Conservation (phyloP, 30 jellyfish, hydroid and myxozoan species). For the Sanderia malayensis region DNA sequence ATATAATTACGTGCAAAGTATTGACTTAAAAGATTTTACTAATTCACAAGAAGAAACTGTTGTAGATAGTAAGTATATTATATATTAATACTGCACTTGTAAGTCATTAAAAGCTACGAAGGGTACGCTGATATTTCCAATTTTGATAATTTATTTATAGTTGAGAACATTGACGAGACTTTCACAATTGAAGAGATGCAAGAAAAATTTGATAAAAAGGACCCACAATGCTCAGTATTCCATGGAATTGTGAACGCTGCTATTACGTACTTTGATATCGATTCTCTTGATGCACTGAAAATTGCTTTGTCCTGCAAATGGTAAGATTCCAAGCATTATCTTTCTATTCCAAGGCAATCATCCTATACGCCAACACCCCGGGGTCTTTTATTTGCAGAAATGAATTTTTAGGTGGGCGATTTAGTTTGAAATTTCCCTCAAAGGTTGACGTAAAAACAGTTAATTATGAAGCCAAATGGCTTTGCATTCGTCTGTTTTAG, state of each 20-base stretch:
- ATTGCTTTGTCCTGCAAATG: slow-evolving; percentile 7
- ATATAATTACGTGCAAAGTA: slow-evolving; percentile 55
- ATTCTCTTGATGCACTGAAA: slow-evolving; percentile 14
- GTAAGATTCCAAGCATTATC: too few relatives aligned
- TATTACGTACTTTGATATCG: slow-evolving; percentile 74
- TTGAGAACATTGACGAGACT: slow-evolving; percentile 44
- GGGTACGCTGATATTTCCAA: too few relatives aligned
- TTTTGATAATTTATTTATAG: slow-evolving; percentile 19
- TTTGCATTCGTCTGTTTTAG: too few relatives aligned
- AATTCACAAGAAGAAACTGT: slow-evolving; percentile 24
- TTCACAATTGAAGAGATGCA: slow-evolving; percentile 55
- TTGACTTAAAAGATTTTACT: slow-evolving; percentile 1
- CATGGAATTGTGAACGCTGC: slow-evolving; percentile 59
- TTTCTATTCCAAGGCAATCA: too few relatives aligned
- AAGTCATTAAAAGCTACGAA: background rate
- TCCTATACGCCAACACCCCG: background rate
- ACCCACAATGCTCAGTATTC: slow-evolving; percentile 13
- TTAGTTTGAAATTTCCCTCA: too few relatives aligned
- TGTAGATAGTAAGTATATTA: background rate
- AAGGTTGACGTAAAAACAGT: too few relatives aligned
- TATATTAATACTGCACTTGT: background rate
- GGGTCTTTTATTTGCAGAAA: too few relatives aligned
- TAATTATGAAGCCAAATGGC: too few relatives aligned
- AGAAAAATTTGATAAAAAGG: slow-evolving; percentile 16
- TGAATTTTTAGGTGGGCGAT: too few relatives aligned